These are phyloP conservation scores for Erebia ligea DNA, from an alignment of 2,888 invertebrate genomes.

Conservation along the genomic window DNA sequence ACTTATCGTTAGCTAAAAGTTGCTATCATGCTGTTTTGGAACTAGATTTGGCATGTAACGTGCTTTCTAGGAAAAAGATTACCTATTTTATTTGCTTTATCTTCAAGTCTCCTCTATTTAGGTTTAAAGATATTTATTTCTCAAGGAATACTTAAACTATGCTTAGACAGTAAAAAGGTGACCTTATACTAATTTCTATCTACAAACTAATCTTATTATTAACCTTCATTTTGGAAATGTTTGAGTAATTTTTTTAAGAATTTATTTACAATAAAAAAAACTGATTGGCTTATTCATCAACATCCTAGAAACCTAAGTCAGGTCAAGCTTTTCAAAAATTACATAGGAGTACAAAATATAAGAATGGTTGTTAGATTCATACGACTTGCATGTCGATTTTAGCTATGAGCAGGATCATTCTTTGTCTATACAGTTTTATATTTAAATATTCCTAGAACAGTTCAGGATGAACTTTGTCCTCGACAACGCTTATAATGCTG, in stretches of 20 bases:
- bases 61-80: background rate
- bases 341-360: no score
- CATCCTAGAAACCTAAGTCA: background rate
- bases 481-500: slow-evolving; percentile 54
- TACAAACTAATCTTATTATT: no score
- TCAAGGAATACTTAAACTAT: no score
- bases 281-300: background rate
- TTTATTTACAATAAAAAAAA: no score
- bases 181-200: no score
- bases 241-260: no score
- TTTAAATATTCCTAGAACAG: background rate
- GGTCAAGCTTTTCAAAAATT: no score
- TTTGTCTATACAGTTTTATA: background rate
- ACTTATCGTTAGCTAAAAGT: background rate
- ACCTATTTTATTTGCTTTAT: background rate
- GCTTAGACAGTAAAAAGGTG: no score
- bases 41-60: background rate
- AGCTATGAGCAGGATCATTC: background rate
- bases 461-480: slow-evolving; percentile 70
- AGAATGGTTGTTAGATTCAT: background rate
- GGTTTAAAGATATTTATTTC: no score
- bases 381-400: background rate
- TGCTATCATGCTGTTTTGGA: background rate
- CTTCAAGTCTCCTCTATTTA: background rate
- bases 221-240: no score